Base-by-base conservation (phyloP, 2,888 invertebrate genomes). In the Chorisops tibialis region DNA sequence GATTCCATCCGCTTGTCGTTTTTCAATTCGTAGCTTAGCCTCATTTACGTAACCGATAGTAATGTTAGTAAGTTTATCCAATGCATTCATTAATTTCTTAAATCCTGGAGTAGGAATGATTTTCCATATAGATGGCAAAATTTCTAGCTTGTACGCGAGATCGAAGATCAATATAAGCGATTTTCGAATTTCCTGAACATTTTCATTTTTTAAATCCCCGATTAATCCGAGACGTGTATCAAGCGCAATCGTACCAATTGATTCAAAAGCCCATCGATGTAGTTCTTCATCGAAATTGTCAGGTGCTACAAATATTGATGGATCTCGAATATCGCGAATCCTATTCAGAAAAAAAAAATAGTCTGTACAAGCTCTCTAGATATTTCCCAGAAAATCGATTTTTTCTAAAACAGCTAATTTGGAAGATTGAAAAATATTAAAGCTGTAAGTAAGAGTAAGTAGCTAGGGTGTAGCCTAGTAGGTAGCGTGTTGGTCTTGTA, bases 251-350 rank as follows among this genome's bases (percentile, higher is more conserved):
- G 74, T 70, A 5, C 74, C 74, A 3, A 80, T 72, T 1, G 80
- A 83, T 73, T 86, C 86, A 18, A 86, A 73, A 12, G 83, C 79
- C 81, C 84, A 83, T 68, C 80, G 80, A 59, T 80, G 79, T 2
- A 84, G 69, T 66, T 82, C 81, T 5, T 78, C 75, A 1, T 74
- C 63, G 65, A 85, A 82, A 67, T 82, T 70, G 0, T 67, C 71
- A 0, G 79, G 76, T 39, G 82, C 74, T 69, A 80, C 78, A 0
- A 60, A 62, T 1, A 69, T 72, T 0, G 12, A 18, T 0, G 73
- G 70, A 67, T 77, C 70, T 2, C 75, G 71, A 21, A 75, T 71
- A 1, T 64, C 45, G 4, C 72, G 71, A n/a, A 79, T 78, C 61
- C 79, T 79, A 9, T 3, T 12, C 22, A 49, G 6, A 37, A 37